Evolutionary conservation across 2,888 invertebrate species (phyloP), one percentile per base, ranked within the genome.

Genomic region (Isoperla grammatica): DNA sequence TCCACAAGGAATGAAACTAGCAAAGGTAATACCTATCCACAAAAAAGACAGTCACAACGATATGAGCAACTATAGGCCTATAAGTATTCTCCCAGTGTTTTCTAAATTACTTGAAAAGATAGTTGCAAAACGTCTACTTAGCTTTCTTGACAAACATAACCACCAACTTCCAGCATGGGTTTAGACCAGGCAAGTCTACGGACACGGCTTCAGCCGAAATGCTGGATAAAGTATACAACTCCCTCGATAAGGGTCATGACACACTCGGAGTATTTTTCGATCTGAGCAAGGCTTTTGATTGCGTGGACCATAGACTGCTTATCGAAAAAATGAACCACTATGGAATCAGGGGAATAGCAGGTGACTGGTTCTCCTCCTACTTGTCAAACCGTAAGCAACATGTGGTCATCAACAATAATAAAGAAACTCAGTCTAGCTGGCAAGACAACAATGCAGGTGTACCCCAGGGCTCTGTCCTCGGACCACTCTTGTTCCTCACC

Each of bases 241-340:
- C n/a, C n/a, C n/a, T n/a, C n/a, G 49, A 57, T 17, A 22, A 39
- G 2, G 35, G 43, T 15, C 22, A 39, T 9, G 19, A 29, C n/a
- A 22, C 23, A 9, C 9, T 54, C 19, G 58, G 45, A 12, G 20
- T 61, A n/a, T 61, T 48, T n/a, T 23, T 42, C 12, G 61, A 61
- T 37, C 37, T 58, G 13, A 43, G 20, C 4, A 61, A 61, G 40
- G 61, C 61, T 12, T 61, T 61, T 45, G 61, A 61, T 39, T 59
- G 49, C 4, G 61, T 61, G 3, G 46, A 55, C 23, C 59, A 55
- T 29, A 11, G 13, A n/a, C 46, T 59, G 11, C 42, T 59, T 15
- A 22, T 55, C 37, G 20, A 39, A 11, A 59, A 55, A 48, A 29
- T 61, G 6, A 1, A 56, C 8, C 17, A 42, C 20, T 42, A 50